phyloP scores from a whole-genome alignment of 2,113 vertebrate genomes.

The Boleophthalmus pectinirostris region DNA sequence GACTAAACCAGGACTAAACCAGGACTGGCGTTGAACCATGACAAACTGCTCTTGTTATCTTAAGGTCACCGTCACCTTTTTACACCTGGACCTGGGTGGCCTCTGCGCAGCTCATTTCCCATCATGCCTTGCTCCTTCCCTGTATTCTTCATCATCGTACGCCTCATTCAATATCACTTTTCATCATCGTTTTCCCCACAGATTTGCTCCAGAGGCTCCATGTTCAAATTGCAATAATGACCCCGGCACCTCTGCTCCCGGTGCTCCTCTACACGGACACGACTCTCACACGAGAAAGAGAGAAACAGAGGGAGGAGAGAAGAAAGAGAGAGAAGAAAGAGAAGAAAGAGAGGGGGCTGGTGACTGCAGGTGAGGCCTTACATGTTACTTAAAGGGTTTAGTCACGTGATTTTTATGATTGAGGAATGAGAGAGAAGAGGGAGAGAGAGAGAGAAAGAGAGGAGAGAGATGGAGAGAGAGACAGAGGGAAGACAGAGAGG shows the following conservation, averaged over 20 bases:
- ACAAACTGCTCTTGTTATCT: constrained; percentile 15
- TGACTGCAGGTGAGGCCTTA: too few species aligned
- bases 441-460: too few species aligned
- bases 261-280: constrained; percentile 16
- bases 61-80: neutral
- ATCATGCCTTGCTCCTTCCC: constrained; percentile 24
- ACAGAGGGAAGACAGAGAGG: too few species aligned
- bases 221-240: constrained; percentile 53
- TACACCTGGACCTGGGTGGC: neutral
- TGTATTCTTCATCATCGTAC: constrained; percentile 1
- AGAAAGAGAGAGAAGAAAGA: too few species aligned
- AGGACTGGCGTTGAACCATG: neutral
- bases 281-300: too few species aligned
- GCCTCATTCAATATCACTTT: constrained; percentile 10
- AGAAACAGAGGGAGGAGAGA: too few species aligned
- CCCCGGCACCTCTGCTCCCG: constrained; percentile 32
- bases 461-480: too few species aligned
- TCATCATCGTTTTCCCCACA: constrained; percentile 41
- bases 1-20: neutral
- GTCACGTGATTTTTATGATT: too few species aligned
- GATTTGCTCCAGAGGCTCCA: constrained; percentile 48
- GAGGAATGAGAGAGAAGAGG: too few species aligned
- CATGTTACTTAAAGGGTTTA: too few species aligned
- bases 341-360: too few species aligned
- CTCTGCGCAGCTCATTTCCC: constrained; percentile 40